Evolutionary conservation across 2,113 vertebrate species (phyloP).

Genomic region (Oreochromis tanganicae): DNA sequence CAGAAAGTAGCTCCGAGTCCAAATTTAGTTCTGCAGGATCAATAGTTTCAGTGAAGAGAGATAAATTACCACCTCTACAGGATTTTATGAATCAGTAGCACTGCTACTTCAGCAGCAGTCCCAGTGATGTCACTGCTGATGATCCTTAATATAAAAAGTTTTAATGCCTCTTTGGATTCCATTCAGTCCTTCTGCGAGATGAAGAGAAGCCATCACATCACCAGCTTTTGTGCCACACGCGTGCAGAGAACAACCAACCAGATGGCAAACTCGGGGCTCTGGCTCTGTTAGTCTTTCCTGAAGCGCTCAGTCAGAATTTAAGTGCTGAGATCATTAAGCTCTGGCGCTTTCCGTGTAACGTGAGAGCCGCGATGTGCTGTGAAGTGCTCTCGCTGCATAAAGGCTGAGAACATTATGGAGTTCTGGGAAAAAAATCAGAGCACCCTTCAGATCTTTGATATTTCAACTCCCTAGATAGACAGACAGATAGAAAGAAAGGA

Average conservation of each 20-base stretch:
- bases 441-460: not conserved
- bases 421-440: not conserved
- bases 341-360: not conserved
- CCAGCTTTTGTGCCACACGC: not conserved
- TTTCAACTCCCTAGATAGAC: not conserved
- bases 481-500: not conserved
- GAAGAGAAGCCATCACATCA: constrained; percentile 18
- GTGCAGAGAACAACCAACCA: constrained; percentile 24
- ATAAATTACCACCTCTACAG: constrained; percentile 13
- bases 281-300: not conserved
- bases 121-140: not conserved
- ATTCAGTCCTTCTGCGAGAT: not conserved
- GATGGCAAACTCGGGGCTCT: constrained; percentile 18
- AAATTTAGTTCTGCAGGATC: not conserved
- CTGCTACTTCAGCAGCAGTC: not conserved
- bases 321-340: constrained; percentile 30
- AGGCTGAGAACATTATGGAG: not conserved
- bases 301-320: constrained; percentile 10
- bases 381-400: constrained; percentile 14
- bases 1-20: not conserved
- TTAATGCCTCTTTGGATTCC: constrained; percentile 12
- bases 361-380: constrained; percentile 6
- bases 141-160: not conserved
- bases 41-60: not conserved
- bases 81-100: constrained; percentile 8